Percentiles rank a stretch among this genome's conserved stretches.
Evolutionary conservation across 2,888 invertebrate genomes (phyloP).

Genomic region (Trissolcus brochymenae): DNA sequence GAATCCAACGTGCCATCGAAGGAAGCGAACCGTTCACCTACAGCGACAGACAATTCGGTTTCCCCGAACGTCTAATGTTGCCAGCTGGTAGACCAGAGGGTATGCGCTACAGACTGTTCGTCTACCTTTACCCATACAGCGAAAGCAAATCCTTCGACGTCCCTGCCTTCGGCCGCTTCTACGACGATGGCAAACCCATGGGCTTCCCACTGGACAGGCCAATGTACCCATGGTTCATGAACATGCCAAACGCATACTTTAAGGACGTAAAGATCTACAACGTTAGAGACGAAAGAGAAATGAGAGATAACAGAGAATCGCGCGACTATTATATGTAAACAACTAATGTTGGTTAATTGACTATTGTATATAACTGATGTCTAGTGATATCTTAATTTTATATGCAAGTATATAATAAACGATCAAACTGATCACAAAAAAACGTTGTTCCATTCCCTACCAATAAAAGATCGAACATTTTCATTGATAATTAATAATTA

Average conservation of each 20-base stretch:
- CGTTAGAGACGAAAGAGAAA: slow-evolving; percentile 70
- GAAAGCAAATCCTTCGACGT: slow-evolving; percentile 78
- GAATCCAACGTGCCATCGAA: slow-evolving; percentile 67
- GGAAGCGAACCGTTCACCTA: slow-evolving; percentile 71
- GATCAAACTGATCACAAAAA: slow-evolving; percentile 40
- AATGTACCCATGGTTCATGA: slow-evolving; percentile 75
- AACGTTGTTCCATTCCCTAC: too few relatives aligned
- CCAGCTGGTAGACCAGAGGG: slow-evolving; percentile 82
- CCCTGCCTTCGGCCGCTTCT: slow-evolving; percentile 75
- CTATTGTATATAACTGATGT: slow-evolving; percentile 50
- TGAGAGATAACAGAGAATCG: slow-evolving; percentile 25
- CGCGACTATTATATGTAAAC: slow-evolving; percentile 29
- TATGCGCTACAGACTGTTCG: slow-evolving; percentile 81
- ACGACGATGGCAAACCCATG: slow-evolving; percentile 78
- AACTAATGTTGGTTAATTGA: slow-evolving; percentile 13
- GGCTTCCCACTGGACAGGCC: slow-evolving; percentile 81
- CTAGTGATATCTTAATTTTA: slow-evolving; percentile 26
- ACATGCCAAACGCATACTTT: slow-evolving; percentile 80
- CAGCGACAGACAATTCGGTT: slow-evolving; percentile 67
- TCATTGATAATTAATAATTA: too few relatives aligned
- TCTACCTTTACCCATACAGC: slow-evolving; percentile 79
- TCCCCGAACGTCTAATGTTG: slow-evolving; percentile 80
- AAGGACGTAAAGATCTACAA: slow-evolving; percentile 80
- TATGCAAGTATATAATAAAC: slow-evolving; percentile 52
- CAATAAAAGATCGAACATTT: too few relatives aligned